phyloP scores from a whole-genome alignment of 2,888 invertebrate genomes.

The Drosophila falleni region DNA sequence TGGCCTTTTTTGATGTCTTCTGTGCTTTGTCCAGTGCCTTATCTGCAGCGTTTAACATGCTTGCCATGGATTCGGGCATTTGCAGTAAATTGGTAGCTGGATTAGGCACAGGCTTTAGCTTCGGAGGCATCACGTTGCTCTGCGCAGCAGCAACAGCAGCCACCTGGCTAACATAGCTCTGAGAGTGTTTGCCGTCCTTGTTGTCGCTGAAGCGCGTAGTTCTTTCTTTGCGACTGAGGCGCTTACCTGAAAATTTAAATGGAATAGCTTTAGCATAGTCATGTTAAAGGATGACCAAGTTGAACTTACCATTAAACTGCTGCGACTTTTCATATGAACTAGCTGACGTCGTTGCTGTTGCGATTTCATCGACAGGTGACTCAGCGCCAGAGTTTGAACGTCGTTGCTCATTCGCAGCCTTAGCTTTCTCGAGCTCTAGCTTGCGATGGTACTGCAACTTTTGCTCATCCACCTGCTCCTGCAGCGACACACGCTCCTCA shows the following conservation, averaged over 20 bases:
- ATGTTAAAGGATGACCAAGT: not conserved
- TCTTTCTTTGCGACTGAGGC: conserved; percentile 82
- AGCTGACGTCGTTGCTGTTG: conserved; percentile 66
- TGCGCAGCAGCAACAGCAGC: conserved; percentile 32
- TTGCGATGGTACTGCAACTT: conserved; percentile 75
- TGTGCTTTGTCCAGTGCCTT: conserved; percentile 72
- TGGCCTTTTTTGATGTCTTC: conserved; percentile 58
- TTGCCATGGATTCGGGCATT: conserved; percentile 62
- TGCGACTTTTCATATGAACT: conserved; percentile 80
- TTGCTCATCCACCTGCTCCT: conserved; percentile 87
- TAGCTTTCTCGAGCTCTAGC: conserved; percentile 55
- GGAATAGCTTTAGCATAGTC: not conserved
- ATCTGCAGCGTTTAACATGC: conserved; percentile 71
- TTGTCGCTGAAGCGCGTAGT: conserved; percentile 85
- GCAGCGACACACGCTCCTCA: conserved; percentile 89
- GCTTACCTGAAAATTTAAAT: conserved; percentile 73
- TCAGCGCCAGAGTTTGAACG: conserved; percentile 20
- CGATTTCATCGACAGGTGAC: conserved; percentile 65
- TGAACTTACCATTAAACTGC: conserved; percentile 82
- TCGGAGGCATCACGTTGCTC: conserved; percentile 30
- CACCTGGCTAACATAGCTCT: conserved; percentile 69
- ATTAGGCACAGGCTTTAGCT: conserved; percentile 64
- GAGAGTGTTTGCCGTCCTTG: conserved; percentile 78
- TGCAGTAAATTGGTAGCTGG: conserved; percentile 67
- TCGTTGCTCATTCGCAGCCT: conserved; percentile 21